Percentiles rank a stretch among this genome's conserved stretches.
Conservation (phyloP, 2,113 vertebrate genomes). For the Baryphthengus martii region DNA sequence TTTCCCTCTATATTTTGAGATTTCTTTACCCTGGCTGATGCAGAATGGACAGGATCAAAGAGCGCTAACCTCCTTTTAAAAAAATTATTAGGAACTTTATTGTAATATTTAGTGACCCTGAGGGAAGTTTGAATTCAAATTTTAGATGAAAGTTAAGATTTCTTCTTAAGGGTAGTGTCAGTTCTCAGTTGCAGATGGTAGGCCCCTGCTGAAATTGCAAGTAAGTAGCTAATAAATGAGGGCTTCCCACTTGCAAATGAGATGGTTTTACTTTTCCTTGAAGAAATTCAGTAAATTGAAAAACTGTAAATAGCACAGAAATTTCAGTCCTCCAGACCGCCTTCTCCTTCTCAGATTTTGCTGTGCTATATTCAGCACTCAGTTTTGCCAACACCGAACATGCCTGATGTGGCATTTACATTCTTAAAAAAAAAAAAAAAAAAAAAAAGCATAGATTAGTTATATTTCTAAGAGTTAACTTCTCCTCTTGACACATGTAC, state of each 20-base stretch:
- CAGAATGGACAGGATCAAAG: neutral
- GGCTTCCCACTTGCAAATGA: constrained; percentile 44
- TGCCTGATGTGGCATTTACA: constrained; percentile 64
- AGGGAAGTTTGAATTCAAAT: neutral
- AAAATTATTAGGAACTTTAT: neutral
- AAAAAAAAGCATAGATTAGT: constrained; percentile 51
- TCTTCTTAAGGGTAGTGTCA: neutral
- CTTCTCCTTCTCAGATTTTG: constrained; percentile 55
- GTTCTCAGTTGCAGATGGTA: constrained; percentile 13
- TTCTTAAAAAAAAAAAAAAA: neutral
- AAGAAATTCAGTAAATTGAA: constrained; percentile 50
- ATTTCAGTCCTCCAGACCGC: constrained; percentile 57
- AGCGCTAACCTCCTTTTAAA: neutral
- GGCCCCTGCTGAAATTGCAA: constrained; percentile 20
- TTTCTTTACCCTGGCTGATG: neutral
- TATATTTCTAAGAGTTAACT: constrained; percentile 66
- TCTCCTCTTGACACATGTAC: constrained; percentile 65
- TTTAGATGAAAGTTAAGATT: neutral
- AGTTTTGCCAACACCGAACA: constrained; percentile 55
- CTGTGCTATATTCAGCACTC: constrained; percentile 48
- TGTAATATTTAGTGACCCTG: neutral
- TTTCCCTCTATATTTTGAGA: neutral
- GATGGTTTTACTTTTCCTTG: constrained; percentile 57
- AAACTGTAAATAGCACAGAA: constrained; percentile 60
- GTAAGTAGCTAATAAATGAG: constrained; percentile 50